These are phyloP conservation scores for Sciurus niger DNA, from an alignment of 2,113 vertebrate species.

Conservation along the genomic window DNA sequence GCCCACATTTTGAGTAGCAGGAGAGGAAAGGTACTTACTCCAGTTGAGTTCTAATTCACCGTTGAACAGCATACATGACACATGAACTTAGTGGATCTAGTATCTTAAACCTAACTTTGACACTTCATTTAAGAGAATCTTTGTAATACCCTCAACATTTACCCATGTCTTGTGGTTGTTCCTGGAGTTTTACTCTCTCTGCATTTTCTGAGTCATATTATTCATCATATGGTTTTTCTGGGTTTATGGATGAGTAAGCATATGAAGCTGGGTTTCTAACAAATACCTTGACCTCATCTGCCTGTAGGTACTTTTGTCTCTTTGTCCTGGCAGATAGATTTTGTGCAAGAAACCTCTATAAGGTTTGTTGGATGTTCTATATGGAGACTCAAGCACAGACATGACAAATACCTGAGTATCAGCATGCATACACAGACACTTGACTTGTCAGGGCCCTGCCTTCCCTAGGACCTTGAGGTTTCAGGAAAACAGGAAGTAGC, in stretches of 20 bases:
- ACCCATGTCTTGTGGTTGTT: neutral
- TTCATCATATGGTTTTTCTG: neutral
- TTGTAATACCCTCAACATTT: neutral
- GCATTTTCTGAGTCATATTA: neutral
- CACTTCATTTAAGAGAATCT: neutral
- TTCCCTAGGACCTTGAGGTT: neutral
- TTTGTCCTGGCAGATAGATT: neutral
- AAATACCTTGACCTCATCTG: neutral
- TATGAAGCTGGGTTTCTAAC: neutral
- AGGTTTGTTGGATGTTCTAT: neutral
- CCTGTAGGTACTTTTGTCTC: neutral
- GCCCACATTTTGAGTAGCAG: neutral
- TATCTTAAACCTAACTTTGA: neutral
- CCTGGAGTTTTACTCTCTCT: neutral
- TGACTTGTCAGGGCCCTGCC: neutral
- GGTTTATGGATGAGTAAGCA: neutral
- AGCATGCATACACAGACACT: neutral
- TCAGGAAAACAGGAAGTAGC: conserved; percentile 1
- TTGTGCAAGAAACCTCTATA: conserved; percentile 9
- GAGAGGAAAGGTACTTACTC: neutral
- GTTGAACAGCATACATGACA: neutral
- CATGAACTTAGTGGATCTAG: neutral
- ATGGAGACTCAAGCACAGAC: neutral
- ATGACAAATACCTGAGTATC: neutral
- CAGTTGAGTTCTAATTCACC: neutral